A percentile compares a stretch with the other conserved stretches of the same genome.
Conservation (phyloP, 2,888 invertebrate species). For the Papilio demoleus region DNA sequence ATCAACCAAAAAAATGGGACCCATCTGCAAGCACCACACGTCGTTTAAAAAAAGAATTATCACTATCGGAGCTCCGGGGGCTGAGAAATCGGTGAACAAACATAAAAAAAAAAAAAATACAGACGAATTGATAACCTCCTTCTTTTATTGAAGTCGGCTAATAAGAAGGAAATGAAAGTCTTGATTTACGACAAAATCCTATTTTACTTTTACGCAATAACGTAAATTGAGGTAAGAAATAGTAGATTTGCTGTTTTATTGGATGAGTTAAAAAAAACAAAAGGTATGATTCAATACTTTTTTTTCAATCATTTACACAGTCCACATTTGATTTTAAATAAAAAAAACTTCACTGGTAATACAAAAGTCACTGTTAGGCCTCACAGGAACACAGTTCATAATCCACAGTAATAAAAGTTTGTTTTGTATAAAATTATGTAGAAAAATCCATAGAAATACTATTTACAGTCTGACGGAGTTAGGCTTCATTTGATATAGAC, state of each 20-base stretch:
- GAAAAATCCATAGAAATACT: conserved; percentile 42
- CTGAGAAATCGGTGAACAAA: too few species aligned
- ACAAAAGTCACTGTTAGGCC: conserved; percentile 11
- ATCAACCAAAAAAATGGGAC: too few species aligned
- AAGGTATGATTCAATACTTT: not conserved
- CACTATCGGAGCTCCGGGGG: too few species aligned
- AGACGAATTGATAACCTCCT: too few species aligned
- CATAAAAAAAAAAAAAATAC: too few species aligned
- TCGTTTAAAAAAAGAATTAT: too few species aligned
- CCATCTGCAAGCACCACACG: too few species aligned
- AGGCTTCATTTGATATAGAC: conserved; percentile 49
- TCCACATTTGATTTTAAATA: not conserved
- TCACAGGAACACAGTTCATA: not conserved
- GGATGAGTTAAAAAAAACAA: not conserved
- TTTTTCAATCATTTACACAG: conserved; percentile 1
- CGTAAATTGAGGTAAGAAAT: too few species aligned
- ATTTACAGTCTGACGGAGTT: conserved; percentile 43
- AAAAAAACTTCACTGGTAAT: conserved; percentile 8
- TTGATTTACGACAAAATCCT: not conserved
- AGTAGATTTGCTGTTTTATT: not conserved
- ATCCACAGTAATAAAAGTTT: conserved; percentile 18
- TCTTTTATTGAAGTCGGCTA: too few species aligned
- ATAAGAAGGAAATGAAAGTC: conserved; percentile 22
- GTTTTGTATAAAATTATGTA: conserved; percentile 43
- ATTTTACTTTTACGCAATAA: conserved; percentile 8